Evolutionary conservation across 2,113 vertebrate species (phyloP).

Genomic region (Takifugu bimaculatus): DNA sequence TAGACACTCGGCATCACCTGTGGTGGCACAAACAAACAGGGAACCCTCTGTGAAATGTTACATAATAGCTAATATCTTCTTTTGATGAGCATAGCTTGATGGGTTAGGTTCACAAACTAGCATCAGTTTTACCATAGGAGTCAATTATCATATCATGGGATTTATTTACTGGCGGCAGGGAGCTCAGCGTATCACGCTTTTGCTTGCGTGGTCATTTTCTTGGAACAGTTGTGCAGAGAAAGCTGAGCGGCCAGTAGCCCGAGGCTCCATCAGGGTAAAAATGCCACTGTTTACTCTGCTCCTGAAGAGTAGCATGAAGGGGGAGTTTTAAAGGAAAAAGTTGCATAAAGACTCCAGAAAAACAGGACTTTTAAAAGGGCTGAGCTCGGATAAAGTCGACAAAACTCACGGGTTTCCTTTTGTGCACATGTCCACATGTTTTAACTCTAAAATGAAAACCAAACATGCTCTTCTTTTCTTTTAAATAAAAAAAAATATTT

Average conservation of each 20-base stretch:
- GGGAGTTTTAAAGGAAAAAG: constrained; percentile 1
- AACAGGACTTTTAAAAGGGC: too few species aligned
- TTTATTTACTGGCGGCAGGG: constrained; percentile 1
- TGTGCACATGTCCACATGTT: too few species aligned
- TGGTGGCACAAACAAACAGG: constrained; percentile 2
- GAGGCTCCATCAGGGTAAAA: constrained; percentile 30
- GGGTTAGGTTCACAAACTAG: too few species aligned
- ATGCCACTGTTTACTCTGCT: constrained; percentile 15
- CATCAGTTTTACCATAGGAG: background rate
- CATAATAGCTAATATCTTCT: too few species aligned
- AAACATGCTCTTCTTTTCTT: too few species aligned
- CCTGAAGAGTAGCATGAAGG: constrained; percentile 3
- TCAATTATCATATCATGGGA: background rate
- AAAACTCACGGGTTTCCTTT: too few species aligned
- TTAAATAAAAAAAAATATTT: background rate
- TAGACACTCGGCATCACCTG: constrained; percentile 7
- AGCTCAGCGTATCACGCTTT: constrained; percentile 1
- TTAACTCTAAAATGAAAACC: too few species aligned
- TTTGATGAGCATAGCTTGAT: too few species aligned
- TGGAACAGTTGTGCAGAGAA: constrained; percentile 9
- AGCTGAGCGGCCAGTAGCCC: constrained; percentile 33
- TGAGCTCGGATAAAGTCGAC: too few species aligned
- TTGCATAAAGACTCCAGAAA: background rate
- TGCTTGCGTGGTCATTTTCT: constrained; percentile 8
- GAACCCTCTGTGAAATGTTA: constrained; percentile 4